A percentile compares a stretch with the other conserved stretches of the same genome.
Conservation (phyloP, 2,888 invertebrate species). For the Taphrorychus bicolor region DNA sequence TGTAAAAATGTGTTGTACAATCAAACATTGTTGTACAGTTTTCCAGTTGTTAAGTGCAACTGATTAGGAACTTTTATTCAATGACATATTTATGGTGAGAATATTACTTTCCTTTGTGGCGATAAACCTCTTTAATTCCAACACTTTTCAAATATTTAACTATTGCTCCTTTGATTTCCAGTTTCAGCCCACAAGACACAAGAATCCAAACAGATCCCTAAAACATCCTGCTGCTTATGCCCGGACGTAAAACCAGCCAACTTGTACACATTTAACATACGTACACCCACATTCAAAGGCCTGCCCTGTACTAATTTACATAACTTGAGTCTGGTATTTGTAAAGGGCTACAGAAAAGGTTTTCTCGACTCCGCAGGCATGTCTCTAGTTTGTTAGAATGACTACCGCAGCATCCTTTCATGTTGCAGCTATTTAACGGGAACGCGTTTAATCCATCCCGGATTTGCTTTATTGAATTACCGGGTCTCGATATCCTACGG, state of each 20-base stretch:
- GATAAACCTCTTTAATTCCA: too few species aligned
- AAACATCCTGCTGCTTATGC: not conserved
- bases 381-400: conserved; percentile 26
- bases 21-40: too few species aligned
- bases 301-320: conserved; percentile 26
- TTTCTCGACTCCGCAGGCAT: conserved; percentile 22
- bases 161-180: too few species aligned
- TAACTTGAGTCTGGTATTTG: conserved; percentile 27
- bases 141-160: too few species aligned
- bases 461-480: conserved; percentile 17
- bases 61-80: too few species aligned
- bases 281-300: conserved; percentile 4
- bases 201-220: too few species aligned
- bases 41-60: too few species aligned
- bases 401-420: conserved; percentile 29
- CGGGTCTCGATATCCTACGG: not conserved
- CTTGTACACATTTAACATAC: not conserved
- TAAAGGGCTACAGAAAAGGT: conserved; percentile 21
- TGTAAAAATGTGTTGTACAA: too few species aligned
- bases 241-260: not conserved
- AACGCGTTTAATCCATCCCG: conserved; percentile 25
- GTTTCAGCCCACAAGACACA: too few species aligned
- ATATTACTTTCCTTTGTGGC: too few species aligned
- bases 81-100: too few species aligned
- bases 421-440: conserved; percentile 22